Evolutionary conservation across 1,140 invertebrate species (phyloP).

Genomic region (Dendrolimus punctatus): DNA sequence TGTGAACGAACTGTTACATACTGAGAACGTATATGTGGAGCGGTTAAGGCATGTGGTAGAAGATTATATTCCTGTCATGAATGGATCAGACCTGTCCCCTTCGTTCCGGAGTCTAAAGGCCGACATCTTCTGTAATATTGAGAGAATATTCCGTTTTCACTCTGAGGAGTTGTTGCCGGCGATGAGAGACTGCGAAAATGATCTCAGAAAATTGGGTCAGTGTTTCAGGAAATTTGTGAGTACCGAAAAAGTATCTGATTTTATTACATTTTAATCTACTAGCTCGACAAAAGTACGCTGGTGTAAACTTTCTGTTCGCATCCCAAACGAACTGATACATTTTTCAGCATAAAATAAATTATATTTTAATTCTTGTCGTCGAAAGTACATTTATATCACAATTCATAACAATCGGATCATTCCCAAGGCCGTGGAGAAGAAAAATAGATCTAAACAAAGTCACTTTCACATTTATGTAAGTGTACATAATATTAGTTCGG

Average conservation of each 20-base stretch:
- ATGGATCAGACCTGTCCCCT: constrained; percentile 34
- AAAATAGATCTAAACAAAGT: no score
- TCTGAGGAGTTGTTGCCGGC: constrained; percentile 60
- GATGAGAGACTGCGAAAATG: constrained; percentile 57
- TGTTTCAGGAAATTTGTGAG: constrained; percentile 65
- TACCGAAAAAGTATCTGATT: constrained; percentile 12
- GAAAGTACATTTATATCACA: no score
- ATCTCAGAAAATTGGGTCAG: constrained; percentile 61
- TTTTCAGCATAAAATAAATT: no score
- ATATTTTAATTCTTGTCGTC: no score
- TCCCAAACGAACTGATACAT: no score
- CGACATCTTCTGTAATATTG: constrained; percentile 66
- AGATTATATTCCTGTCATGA: constrained; percentile 64
- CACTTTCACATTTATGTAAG: no score
- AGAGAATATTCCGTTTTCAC: constrained; percentile 62
- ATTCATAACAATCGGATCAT: no score
- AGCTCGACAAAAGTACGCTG: not conserved
- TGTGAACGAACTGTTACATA: constrained; percentile 63
- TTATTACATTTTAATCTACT: not conserved
- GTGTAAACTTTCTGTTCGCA: not conserved
- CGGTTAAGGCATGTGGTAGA: constrained; percentile 59
- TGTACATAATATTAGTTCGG: no score
- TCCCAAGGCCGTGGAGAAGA: no score
- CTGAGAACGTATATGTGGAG: constrained; percentile 64
- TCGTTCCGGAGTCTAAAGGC: constrained; percentile 41